Evolutionary conservation across 2,113 vertebrate species (phyloP), one percentile per base, ranked within the genome.

Genomic region (Atlantisia rogersi): DNA sequence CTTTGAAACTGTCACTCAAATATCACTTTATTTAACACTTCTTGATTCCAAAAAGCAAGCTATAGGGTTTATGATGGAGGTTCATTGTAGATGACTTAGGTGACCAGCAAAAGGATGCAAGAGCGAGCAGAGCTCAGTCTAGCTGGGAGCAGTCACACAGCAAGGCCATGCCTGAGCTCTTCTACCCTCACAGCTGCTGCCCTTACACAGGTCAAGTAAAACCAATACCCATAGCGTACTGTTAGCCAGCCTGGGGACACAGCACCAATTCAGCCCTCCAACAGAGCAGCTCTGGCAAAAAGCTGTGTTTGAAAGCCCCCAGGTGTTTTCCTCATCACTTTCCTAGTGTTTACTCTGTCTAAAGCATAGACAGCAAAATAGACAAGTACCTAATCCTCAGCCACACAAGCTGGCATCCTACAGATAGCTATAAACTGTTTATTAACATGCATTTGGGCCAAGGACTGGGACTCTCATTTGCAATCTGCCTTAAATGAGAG

Each of bases 1-100:
- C 85, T 92, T 46, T 74, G 55, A 80, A 79, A 56, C 1, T 76
- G 59, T 28, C 55, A 62, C 58, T 74, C 59, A 92, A 70, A 25
- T 25, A 65, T 48, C 19, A 73, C 62, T 50, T 39, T 32, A 74
- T 76, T 88, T 73, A 91, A 70, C n/a, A 58, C 32, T 42, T 77
- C 75, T 46, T 52, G 11, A 67, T 35, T 76, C 74, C 50, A 88
- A 58, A 96, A 75, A 69, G 39, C 48, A 90, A 91, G 25, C 31
- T 89, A 15, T 68, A 52, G 44, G 44, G 44, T 53, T 82, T 31
- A 52, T 3, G 11, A 31, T 25, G 4, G 29, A 48, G 26, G 60
- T 15, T 67, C 37, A 48, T 0, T 90, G 77, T 26, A 78, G 37
- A 53, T 64, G 46, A 71, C 31, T 26, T 35, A 12, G 12, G 42